phyloP scores from a whole-genome alignment of 2,113 vertebrate genomes.

The Pteropus alecto region DNA sequence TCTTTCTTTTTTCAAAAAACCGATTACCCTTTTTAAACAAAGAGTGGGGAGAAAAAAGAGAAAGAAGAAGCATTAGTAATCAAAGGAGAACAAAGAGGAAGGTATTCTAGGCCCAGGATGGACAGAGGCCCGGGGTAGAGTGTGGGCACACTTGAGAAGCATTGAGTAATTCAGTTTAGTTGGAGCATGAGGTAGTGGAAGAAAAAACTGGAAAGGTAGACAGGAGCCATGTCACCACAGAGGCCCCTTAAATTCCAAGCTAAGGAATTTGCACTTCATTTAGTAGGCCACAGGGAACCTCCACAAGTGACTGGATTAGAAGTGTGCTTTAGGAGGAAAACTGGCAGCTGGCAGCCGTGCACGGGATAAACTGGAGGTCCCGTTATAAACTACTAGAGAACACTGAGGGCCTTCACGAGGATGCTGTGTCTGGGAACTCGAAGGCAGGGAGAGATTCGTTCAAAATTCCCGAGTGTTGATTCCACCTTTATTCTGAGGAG shows the following conservation, averaged over 20 bases:
- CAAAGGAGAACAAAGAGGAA: neutral
- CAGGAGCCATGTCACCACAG: neutral
- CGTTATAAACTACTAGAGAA: neutral
- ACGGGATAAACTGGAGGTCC: neutral
- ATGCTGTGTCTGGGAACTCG: neutral
- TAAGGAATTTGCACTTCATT: slow-evolving; percentile 66
- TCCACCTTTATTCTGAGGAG: neutral
- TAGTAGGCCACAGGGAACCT: slow-evolving; percentile 41
- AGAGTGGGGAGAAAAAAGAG: neutral
- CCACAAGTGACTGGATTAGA: slow-evolving; percentile 17
- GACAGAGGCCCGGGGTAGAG: neutral
- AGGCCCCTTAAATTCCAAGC: slow-evolving; percentile 57
- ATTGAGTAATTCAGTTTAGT: neutral
- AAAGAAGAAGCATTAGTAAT: neutral
- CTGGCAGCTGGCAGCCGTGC: neutral
- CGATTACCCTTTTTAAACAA: neutral
- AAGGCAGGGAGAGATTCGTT: neutral
- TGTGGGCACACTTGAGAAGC: neutral
- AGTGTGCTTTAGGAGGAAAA: neutral
- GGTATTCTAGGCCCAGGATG: neutral
- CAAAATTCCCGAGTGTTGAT: neutral
- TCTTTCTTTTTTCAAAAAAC: neutral
- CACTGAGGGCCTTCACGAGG: neutral
- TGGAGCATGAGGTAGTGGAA: slow-evolving; percentile 46
- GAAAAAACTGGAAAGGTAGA: slow-evolving; percentile 46